These are phyloP conservation scores for Argyresthia albistria DNA, from an alignment of 2,888 invertebrate species.

Conservation along the genomic window DNA sequence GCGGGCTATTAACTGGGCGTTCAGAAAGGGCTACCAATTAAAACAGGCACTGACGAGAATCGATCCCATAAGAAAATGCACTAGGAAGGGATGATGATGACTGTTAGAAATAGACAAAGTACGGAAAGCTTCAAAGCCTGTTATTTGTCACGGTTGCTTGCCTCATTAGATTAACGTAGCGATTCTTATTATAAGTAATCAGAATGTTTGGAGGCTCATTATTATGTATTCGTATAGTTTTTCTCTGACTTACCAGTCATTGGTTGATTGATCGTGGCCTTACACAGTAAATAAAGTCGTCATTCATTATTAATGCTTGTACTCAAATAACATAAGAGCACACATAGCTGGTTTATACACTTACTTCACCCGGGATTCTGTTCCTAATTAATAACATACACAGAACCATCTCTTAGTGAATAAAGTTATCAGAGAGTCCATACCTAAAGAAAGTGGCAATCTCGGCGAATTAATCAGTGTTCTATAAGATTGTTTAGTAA, in stretches of 20 bases:
- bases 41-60: slow-evolving; percentile 29
- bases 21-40: slow-evolving; percentile 47
- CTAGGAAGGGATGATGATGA: slow-evolving; percentile 18
- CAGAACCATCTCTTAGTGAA: background rate
- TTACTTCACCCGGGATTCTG: no score
- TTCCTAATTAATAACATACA: no score
- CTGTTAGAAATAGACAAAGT: slow-evolving; percentile 22
- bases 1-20: slow-evolving; percentile 36
- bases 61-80: slow-evolving; percentile 18
- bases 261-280: no score
- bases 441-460: slow-evolving; percentile 14
- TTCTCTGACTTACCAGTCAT: no score
- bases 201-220: no score
- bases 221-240: no score
- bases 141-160: slow-evolving; percentile 29
- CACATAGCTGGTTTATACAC: no score
- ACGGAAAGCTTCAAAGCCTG: slow-evolving; percentile 16
- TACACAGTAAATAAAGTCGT: no score
- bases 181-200: no score
- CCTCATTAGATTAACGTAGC: slow-evolving; percentile 6
- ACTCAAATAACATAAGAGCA: no score
- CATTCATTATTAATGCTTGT: no score
- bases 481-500: slow-evolving; percentile 38
- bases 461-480: slow-evolving; percentile 22
- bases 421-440: slow-evolving; percentile 10